phyloP scores from a whole-genome alignment of 2,888 invertebrate species.

The Aphodius sticticus region DNA sequence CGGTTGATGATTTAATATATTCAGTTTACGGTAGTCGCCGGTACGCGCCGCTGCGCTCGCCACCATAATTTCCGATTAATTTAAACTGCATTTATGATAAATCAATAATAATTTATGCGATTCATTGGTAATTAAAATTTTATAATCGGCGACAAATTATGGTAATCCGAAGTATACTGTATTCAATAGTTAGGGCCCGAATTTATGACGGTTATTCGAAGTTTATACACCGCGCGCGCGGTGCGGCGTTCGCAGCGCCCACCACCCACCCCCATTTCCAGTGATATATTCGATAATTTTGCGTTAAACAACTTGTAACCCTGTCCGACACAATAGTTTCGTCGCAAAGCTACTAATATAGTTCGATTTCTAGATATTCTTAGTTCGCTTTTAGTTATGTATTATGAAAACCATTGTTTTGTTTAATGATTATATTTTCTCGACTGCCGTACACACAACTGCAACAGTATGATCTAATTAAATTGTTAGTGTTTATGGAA shows the following conservation, averaged over 20 bases:
- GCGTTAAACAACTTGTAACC: slow-evolving; percentile 20
- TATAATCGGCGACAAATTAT: slow-evolving; percentile 22
- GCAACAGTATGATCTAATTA: no score
- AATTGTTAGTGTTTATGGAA: no score
- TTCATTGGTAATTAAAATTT: slow-evolving; percentile 24
- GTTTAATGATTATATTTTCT: no score
- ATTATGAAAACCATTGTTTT: no score
- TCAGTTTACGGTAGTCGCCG: neutral
- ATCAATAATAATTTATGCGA: slow-evolving; percentile 23
- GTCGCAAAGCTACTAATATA: neutral
- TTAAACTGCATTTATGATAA: slow-evolving; percentile 23
- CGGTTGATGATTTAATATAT: neutral
- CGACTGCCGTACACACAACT: no score
- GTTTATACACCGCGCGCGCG: slow-evolving; percentile 14
- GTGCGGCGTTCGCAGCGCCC: neutral
- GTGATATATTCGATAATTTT: slow-evolving; percentile 16
- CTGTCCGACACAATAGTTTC: slow-evolving; percentile 9
- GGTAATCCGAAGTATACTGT: slow-evolving; percentile 23
- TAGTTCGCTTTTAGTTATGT: no score
- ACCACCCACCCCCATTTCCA: neutral
- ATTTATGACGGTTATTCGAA: slow-evolving; percentile 22
- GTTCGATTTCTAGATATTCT: no score
- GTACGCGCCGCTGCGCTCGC: neutral
- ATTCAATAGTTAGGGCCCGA: slow-evolving; percentile 19
- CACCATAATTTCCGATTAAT: slow-evolving; percentile 24